Conservation (phyloP, 2,888 invertebrate genomes). For the Trichogramma evanescens region DNA sequence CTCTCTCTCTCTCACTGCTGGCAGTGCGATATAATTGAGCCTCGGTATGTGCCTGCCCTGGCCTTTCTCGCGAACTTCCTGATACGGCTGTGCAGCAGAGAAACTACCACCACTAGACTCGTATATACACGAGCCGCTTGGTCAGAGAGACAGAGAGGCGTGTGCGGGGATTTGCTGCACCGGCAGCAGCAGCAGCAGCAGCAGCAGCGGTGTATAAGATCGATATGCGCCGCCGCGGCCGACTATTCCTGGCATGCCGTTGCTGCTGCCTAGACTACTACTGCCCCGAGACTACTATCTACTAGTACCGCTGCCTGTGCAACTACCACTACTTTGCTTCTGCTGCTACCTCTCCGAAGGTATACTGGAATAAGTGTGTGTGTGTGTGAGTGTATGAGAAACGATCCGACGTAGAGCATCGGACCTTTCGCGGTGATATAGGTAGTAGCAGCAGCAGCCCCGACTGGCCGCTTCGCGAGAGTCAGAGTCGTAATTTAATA, state of each 20-base stretch:
- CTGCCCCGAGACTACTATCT: background rate
- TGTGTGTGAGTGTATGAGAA: background rate
- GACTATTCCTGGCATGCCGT: constrained; percentile 15
- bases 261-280: background rate
- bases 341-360: too few species aligned
- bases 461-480: constrained; percentile 16
- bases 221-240: background rate
- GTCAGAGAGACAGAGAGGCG: too few species aligned
- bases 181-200: too few species aligned
- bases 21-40: constrained; percentile 35
- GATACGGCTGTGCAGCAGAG: too few species aligned
- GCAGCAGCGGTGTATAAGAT: background rate
- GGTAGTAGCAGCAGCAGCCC: constrained; percentile 9
- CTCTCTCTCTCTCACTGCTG: constrained; percentile 8
- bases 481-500: constrained; percentile 17
- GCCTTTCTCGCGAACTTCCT: too few species aligned
- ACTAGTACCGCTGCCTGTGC: too few species aligned
- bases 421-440: constrained; percentile 7
- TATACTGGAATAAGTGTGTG: too few species aligned
- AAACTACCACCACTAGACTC: too few species aligned
- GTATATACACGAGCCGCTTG: too few species aligned
- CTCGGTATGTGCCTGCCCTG: constrained; percentile 27
- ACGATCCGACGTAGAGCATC: constrained; percentile 1
- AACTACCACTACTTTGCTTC: too few species aligned
- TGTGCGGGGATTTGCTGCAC: too few species aligned